These are phyloP conservation scores for Ellobius talpinus DNA, from an alignment of 2,113 vertebrate genomes.

Conservation along the genomic window DNA sequence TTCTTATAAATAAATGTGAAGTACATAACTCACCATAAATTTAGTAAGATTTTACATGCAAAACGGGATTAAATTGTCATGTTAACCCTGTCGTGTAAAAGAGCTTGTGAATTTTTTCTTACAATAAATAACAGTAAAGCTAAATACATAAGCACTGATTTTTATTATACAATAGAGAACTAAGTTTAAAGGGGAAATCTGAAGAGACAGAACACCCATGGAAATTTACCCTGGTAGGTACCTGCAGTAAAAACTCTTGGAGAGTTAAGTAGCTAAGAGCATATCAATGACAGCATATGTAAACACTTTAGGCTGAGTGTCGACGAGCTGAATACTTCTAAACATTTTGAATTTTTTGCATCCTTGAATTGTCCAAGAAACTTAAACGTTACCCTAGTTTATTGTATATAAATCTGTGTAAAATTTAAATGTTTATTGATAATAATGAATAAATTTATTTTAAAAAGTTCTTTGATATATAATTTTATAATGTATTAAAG, in stretches of 20 bases:
- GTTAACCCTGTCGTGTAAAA: background rate
- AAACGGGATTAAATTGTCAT: background rate
- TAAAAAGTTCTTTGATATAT: background rate
- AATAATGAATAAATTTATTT: background rate
- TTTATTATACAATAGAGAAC: background rate
- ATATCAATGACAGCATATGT: background rate
- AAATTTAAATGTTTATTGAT: background rate
- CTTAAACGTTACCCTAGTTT: background rate
- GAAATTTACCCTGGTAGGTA: background rate
- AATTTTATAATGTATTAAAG: background rate
- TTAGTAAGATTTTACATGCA: slow-evolving; percentile 21
- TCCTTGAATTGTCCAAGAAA: background rate
- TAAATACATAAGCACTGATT: background rate
- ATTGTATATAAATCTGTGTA: no score
- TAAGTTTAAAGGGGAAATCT: background rate
- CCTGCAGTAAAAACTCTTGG: background rate
- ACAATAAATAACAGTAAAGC: background rate
- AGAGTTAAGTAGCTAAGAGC: background rate
- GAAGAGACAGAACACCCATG: background rate
- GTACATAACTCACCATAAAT: accelerated
- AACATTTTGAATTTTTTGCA: background rate
- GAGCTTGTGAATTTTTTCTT: background rate
- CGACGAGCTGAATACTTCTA: background rate
- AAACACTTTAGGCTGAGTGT: background rate
- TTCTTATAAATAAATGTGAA: background rate